Conservation (phyloP, 2,797 vertebrate genomes). For the Gymnothorax javanicus region DNA sequence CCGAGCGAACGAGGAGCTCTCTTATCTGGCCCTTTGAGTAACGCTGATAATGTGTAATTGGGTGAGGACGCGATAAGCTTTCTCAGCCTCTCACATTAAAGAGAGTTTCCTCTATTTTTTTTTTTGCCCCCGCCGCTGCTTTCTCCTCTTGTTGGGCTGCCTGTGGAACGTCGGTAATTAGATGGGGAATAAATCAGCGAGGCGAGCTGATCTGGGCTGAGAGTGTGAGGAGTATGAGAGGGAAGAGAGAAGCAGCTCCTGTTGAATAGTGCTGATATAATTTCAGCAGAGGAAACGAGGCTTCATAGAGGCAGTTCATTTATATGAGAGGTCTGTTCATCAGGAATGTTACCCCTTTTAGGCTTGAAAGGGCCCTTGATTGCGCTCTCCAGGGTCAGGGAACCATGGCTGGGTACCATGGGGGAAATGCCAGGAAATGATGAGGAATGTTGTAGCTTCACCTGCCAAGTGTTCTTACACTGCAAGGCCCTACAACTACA, state of each 20-base stretch:
- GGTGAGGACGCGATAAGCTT: slow-evolving; percentile 13
- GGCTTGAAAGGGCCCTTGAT: not conserved
- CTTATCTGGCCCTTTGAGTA: slow-evolving; percentile 1
- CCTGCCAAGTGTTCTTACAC: not conserved
- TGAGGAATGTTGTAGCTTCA: not conserved
- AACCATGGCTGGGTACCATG: not conserved
- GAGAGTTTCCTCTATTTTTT: not conserved
- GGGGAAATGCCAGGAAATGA: not conserved
- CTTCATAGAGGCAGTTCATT: not conserved
- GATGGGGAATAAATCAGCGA: not conserved
- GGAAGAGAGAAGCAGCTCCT: not conserved
- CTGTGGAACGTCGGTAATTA: slow-evolving; percentile 20
- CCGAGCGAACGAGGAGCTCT: not conserved
- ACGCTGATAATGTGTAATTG: slow-evolving; percentile 30
- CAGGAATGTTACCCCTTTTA: not conserved
- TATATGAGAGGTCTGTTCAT: not conserved
- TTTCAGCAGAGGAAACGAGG: not conserved
- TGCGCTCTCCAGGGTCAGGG: not conserved
- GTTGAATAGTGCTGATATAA: not conserved
- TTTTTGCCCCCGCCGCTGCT: not conserved
- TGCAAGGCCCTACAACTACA: not conserved
- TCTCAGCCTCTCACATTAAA: slow-evolving; percentile 1
- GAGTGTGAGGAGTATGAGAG: not conserved
- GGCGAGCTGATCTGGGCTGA: not conserved
- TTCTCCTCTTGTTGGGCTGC: not conserved